Percentiles rank a stretch among this genome's conserved stretches.
These are phyloP conservation scores for Drosophila lacertosa DNA, from an alignment of 1,140 invertebrate species.

Conservation along the genomic window DNA sequence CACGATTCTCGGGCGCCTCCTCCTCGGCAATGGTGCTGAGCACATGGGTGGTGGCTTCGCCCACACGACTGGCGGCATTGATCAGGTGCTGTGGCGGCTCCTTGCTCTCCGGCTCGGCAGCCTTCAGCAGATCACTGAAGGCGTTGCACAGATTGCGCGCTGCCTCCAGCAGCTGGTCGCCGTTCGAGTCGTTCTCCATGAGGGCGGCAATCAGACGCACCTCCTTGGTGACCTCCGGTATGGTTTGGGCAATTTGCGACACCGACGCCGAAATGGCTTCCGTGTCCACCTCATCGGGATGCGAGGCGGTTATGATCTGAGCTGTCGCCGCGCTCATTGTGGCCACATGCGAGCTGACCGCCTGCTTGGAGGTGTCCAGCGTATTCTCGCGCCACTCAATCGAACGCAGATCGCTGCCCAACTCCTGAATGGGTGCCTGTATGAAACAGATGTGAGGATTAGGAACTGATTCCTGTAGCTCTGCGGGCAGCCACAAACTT, in stretches of 20 bases:
- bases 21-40: constrained; percentile 98
- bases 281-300: constrained; percentile 94
- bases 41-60: constrained; percentile 97
- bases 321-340: constrained; percentile 99
- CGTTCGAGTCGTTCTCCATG: constrained; percentile 92
- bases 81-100: constrained; percentile 97
- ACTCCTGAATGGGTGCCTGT: constrained; percentile 87
- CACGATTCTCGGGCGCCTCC: constrained; percentile 91
- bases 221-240: constrained; percentile 97
- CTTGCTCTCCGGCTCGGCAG: constrained; percentile 96
- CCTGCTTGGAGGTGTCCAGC: constrained; percentile 97
- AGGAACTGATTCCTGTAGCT: too few species aligned
- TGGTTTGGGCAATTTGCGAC: constrained; percentile 97
- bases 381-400: constrained; percentile 97
- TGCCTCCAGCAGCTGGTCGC: constrained; percentile 95
- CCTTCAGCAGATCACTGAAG: constrained; percentile 96
- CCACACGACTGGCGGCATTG: constrained; percentile 96
- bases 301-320: constrained; percentile 94
- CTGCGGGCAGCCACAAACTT: not conserved
- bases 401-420: constrained; percentile 93
- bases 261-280: constrained; percentile 98
- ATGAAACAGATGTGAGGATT: not conserved
- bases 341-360: constrained; percentile 97
- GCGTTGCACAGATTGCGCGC: constrained; percentile 95
- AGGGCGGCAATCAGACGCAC: constrained; percentile 97